A percentile compares a stretch with the other conserved stretches of the same genome.
Evolutionary conservation across 1,140 invertebrate species (phyloP).

Genomic region (Belonocnema kinseyi): DNA sequence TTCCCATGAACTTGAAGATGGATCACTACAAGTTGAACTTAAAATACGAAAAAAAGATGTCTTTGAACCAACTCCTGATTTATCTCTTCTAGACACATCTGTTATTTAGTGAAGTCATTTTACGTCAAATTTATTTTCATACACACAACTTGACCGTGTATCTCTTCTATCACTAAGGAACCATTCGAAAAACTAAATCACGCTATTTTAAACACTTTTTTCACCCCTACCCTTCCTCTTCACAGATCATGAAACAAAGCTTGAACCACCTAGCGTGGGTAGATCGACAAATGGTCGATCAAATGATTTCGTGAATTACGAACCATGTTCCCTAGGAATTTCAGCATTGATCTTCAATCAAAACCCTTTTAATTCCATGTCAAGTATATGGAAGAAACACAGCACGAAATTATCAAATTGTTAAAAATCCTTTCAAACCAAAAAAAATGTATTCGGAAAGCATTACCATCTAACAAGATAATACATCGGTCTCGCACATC

Average conservation of each 20-base stretch:
- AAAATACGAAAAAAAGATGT: constrained; percentile 16
- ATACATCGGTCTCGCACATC: too few relatives aligned
- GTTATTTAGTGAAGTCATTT: constrained; percentile 15
- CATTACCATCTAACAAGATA: too few relatives aligned
- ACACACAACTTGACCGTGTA: constrained; percentile 23
- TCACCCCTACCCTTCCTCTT: too few relatives aligned
- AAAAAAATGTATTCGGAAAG: too few relatives aligned
- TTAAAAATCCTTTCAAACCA: too few relatives aligned
- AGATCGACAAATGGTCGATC: background rate
- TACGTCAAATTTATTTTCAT: constrained; percentile 18
- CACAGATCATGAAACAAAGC: too few relatives aligned
- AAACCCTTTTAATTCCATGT: too few relatives aligned
- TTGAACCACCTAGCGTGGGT: too few relatives aligned
- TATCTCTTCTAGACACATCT: constrained; percentile 22
- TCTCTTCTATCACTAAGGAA: background rate
- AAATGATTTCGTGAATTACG: background rate
- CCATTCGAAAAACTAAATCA: too few relatives aligned
- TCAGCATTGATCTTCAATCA: background rate
- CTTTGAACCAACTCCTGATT: constrained; percentile 25
- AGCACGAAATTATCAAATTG: too few relatives aligned
- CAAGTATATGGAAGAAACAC: too few relatives aligned
- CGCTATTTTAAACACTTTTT: too few relatives aligned
- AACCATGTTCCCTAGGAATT: background rate
- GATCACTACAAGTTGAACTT: constrained; percentile 32
- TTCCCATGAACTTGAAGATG: constrained; percentile 33